Evolutionary conservation across 2,888 invertebrate species (phyloP).

Genomic region (Drosophila conformis): DNA sequence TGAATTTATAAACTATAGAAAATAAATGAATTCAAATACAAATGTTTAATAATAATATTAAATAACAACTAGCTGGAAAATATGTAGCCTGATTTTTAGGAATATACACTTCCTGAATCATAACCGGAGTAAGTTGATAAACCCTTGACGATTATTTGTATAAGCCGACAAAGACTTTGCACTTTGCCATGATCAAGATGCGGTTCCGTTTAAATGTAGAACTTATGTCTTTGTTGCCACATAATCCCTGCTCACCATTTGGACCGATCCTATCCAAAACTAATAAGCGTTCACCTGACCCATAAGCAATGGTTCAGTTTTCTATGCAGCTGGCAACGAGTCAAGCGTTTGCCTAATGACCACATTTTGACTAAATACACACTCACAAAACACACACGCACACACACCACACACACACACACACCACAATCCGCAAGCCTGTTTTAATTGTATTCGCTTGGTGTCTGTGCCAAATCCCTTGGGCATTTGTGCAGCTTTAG

Average conservation of each 20-base stretch:
- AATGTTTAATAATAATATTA: too few species aligned
- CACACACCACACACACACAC: not conserved
- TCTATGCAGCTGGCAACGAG: not conserved
- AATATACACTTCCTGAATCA: not conserved
- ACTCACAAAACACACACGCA: not conserved
- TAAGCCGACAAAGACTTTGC: not conserved
- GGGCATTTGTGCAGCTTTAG: constrained; percentile 1
- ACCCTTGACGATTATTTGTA: not conserved
- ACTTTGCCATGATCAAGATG: not conserved
- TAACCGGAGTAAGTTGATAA: not conserved
- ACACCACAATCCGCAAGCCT: not conserved
- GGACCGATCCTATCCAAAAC: not conserved
- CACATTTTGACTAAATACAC: not conserved
- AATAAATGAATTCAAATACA: not conserved
- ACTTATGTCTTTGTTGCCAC: not conserved
- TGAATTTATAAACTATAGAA: not conserved
- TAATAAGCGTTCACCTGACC: not conserved
- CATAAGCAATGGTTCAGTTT: not conserved
- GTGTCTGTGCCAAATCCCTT: constrained; percentile 14
- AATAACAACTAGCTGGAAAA: too few species aligned
- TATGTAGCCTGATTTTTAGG: too few species aligned
- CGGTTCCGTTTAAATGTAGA: not conserved
- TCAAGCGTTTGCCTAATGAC: constrained; percentile 10
- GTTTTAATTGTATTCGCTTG: constrained; percentile 4
- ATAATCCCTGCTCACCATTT: not conserved